Base-by-base conservation (phyloP, 2,888 invertebrate species). In the Patella pellucida region DNA sequence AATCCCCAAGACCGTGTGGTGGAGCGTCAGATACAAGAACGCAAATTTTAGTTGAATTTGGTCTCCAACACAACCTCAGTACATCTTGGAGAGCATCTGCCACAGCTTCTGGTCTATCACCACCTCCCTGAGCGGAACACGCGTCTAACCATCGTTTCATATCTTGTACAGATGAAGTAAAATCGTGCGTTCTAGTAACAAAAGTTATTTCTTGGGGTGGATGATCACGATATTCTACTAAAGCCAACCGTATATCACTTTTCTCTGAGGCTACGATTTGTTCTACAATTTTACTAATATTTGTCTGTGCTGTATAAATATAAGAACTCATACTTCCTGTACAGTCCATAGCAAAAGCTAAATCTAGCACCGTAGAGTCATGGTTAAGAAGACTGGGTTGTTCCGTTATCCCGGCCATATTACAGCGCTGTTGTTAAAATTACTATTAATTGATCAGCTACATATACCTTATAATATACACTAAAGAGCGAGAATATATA, bases 301-400 rank as follows among this genome's bases (percentile, higher is more conserved):
- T 87, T 62, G 85, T 71, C 69, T 80, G 78, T 1, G 87, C 87
- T 27, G 82, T 80, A 9, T 84, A 71, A 16, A 88, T 89, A 75
- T 88, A 88, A 1, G 82, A 81, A 0, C 85, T 83, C 88, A 88
- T 88, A 76, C 87, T 87, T 9, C 86, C 86, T 1, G 88, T 88
- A 78, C 87, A 87, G 76, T 89, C 89, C 88, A 89, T 87, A 73
- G 85, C 88, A 75, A 89, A 89, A 0, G 85, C 89, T 77, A 89
- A 77, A 79, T 89, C 89, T 72, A 89, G 78, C 14, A 84, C 68
- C 16, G 83, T 81, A 71, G 83, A 81, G 77, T 86, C 85, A 80
- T 86, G 85, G 71, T 80, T 80, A 16, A 82, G 83, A 52, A 85
- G 62, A 19, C 76, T 75, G 3, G 86, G 85, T 62, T 77, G 76